These are phyloP conservation scores for Halcyon malimbica DNA, from an alignment of 2,113 vertebrate genomes.

Conservation along the genomic window DNA sequence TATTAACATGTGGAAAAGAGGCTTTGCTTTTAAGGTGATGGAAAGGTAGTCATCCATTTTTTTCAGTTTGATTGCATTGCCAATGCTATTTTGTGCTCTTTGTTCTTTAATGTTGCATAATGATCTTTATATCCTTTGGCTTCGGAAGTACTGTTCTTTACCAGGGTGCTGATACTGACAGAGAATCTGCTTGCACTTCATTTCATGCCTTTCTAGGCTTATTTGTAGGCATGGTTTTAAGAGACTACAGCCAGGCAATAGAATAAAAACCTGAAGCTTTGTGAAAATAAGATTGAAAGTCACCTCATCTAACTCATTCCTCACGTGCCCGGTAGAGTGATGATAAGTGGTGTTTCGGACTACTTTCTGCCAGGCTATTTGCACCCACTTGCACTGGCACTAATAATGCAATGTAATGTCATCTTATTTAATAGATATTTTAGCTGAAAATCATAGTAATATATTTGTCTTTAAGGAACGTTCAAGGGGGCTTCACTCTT, in stretches of 20 bases:
- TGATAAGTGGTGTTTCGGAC: not conserved
- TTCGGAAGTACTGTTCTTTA: not conserved
- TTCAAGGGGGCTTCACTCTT: not conserved
- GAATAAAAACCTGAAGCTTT: not conserved
- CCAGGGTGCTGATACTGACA: not conserved
- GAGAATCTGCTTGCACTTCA: not conserved
- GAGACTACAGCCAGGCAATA: not conserved
- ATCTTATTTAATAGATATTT: not conserved
- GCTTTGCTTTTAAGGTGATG: not conserved
- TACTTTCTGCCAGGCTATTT: not conserved
- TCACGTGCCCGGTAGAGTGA: not conserved
- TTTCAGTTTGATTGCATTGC: not conserved
- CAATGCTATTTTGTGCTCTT: not conserved
- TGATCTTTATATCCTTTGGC: not conserved
- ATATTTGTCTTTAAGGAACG: not conserved
- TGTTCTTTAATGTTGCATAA: not conserved
- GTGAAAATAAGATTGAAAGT: not conserved
- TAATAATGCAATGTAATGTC: not conserved
- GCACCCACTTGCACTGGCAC: not conserved
- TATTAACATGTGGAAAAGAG: not conserved
- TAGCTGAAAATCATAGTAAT: not conserved
- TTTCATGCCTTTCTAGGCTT: not conserved
- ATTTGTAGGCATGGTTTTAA: not conserved
- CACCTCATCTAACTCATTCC: not conserved
- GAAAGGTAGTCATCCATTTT: not conserved